Conservation (phyloP, 2,888 invertebrate species). For the Ophonus ardosiacus region DNA sequence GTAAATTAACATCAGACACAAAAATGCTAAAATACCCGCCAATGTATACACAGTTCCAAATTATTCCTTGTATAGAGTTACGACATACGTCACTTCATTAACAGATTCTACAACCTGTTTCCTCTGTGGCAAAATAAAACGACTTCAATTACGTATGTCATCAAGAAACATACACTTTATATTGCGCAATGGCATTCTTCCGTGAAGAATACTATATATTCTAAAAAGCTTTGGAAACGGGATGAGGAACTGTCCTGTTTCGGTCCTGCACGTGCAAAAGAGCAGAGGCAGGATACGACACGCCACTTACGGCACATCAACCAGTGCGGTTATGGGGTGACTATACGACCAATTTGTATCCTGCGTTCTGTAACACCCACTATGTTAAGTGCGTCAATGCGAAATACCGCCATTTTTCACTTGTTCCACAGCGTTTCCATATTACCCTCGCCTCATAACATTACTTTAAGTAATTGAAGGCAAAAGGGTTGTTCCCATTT, state of each 20-base stretch:
- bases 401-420: conserved; percentile 23
- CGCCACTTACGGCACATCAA: conserved; percentile 66
- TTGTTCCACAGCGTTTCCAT: neutral
- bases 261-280: neutral
- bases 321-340: conserved; percentile 73
- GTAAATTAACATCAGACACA: too few relatives aligned
- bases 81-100: too few relatives aligned
- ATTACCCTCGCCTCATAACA: neutral
- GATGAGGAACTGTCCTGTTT: neutral
- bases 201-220: neutral
- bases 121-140: too few relatives aligned
- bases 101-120: too few relatives aligned
- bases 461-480: too few relatives aligned
- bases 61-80: too few relatives aligned
- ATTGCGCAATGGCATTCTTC: too few relatives aligned
- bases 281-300: conserved; percentile 34
- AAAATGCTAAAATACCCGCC: too few relatives aligned
- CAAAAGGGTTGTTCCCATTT: too few relatives aligned
- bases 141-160: too few relatives aligned
- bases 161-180: too few relatives aligned
- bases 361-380: conserved; percentile 65
- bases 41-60: too few relatives aligned
- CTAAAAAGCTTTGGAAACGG: neutral
- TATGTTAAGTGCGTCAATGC: conserved; percentile 21
- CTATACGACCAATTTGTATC: conserved; percentile 73